Percentiles rank a stretch among this genome's conserved stretches.
These are phyloP conservation scores for Loxodonta africana DNA, from an alignment of 2,113 vertebrate genomes.

Conservation along the genomic window DNA sequence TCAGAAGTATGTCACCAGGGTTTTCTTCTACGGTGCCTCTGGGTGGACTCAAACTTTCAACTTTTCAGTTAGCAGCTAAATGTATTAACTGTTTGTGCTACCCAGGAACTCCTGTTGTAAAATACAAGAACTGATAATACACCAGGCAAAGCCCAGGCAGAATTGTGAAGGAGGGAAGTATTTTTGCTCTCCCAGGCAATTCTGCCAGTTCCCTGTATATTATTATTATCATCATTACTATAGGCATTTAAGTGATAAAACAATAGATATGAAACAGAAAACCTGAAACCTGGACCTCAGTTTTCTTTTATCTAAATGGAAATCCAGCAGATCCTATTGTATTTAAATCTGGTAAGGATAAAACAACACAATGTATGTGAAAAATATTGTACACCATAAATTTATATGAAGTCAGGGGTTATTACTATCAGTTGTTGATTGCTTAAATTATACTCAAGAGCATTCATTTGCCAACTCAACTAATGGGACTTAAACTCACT, in stretches of 20 bases:
- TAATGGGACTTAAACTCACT: not conserved
- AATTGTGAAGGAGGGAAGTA: too few species aligned
- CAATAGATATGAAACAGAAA: not conserved
- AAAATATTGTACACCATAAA: not conserved
- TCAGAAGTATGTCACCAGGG: too few species aligned
- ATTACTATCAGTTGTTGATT: not conserved
- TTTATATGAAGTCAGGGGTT: not conserved
- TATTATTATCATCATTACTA: not conserved
- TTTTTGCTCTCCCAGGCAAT: not conserved
- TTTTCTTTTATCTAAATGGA: conserved; percentile 7
- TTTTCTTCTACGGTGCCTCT: too few species aligned
- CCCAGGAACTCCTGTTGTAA: not conserved
- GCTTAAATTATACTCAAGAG: not conserved
- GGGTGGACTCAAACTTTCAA: too few species aligned
- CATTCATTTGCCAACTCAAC: conserved; percentile 6
- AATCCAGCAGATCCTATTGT: not conserved
- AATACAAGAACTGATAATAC: not conserved
- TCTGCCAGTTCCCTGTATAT: not conserved
- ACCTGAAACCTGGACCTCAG: not conserved
- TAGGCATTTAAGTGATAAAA: not conserved
- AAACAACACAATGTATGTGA: not conserved
- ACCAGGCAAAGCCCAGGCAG: not conserved
- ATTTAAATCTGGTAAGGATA: not conserved
- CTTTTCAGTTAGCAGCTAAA: not conserved
- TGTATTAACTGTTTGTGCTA: not conserved